These are phyloP conservation scores for Eilema sororculum DNA, from an alignment of 2,888 invertebrate species.

Conservation along the genomic window DNA sequence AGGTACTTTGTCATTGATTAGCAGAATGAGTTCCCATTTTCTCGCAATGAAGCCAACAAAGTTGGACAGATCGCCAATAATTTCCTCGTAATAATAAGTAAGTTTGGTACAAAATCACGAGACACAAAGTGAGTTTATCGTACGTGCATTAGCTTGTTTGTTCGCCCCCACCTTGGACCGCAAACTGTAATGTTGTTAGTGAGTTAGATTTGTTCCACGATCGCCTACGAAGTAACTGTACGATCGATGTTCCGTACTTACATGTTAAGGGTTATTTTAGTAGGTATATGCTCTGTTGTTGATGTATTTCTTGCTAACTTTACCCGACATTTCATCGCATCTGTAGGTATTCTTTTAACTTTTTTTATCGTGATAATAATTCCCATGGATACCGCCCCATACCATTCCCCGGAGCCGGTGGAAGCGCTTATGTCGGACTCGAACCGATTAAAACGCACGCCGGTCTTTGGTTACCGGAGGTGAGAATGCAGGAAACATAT, in stretches of 20 bases:
- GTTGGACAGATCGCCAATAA: constrained; percentile 17
- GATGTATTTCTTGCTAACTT: not conserved
- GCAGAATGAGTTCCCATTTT: not conserved
- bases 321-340: too few species aligned
- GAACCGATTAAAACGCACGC: too few species aligned
- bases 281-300: constrained; percentile 4
- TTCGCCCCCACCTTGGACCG: constrained; percentile 40
- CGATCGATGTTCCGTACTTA: constrained; percentile 31
- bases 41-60: constrained; percentile 3
- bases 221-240: constrained; percentile 29
- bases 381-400: too few species aligned
- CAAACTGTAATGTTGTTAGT: constrained; percentile 57
- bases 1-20: not conserved
- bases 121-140: constrained; percentile 47
- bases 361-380: too few species aligned
- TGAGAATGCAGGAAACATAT: too few species aligned
- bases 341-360: too few species aligned
- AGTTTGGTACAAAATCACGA: constrained; percentile 39
- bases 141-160: constrained; percentile 49
- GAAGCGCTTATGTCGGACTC: too few species aligned
- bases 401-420: too few species aligned
- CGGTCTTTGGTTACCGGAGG: too few species aligned
- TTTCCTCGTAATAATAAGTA: constrained; percentile 26
- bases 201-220: constrained; percentile 46
- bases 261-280: constrained; percentile 8